phyloP scores from a whole-genome alignment of 1,140 invertebrate species.

The Ladona fulva region DNA sequence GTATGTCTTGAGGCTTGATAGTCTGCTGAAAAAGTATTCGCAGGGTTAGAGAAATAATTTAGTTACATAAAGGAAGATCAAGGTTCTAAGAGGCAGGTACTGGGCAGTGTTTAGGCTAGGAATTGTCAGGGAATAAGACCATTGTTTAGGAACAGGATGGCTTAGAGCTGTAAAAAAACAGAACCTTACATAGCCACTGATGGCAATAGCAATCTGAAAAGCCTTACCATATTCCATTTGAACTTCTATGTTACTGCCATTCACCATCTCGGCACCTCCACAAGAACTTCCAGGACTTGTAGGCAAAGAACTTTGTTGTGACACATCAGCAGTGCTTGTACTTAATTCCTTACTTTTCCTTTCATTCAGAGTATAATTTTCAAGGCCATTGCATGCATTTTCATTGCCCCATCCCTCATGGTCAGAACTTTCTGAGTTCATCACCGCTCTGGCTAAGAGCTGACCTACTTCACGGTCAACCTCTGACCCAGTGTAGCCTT shows the following conservation, averaged over 20 bases:
- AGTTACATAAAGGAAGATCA: no score
- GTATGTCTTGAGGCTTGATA: no score
- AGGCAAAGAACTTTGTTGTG: not conserved
- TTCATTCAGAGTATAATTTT: not conserved
- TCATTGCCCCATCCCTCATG: not conserved
- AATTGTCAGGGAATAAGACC: no score
- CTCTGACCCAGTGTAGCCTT: conserved; percentile 43
- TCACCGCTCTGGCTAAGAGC: not conserved
- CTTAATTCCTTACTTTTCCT: not conserved
- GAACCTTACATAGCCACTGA: no score
- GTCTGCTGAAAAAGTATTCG: no score
- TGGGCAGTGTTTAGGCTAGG: no score
- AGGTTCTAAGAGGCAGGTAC: no score
- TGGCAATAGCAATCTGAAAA: no score
- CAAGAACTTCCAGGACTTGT: not conserved
- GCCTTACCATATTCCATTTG: not conserved
- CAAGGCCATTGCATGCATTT: not conserved
- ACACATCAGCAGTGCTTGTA: not conserved
- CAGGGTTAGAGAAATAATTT: no score
- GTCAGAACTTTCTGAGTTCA: not conserved
- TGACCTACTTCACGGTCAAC: conserved; percentile 33
- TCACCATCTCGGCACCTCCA: not conserved
- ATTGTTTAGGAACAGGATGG: no score
- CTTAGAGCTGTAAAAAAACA: no score
- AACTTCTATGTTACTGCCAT: not conserved